Base-by-base conservation (phyloP, 1,140 invertebrate species). In the Drosophila auraria region DNA sequence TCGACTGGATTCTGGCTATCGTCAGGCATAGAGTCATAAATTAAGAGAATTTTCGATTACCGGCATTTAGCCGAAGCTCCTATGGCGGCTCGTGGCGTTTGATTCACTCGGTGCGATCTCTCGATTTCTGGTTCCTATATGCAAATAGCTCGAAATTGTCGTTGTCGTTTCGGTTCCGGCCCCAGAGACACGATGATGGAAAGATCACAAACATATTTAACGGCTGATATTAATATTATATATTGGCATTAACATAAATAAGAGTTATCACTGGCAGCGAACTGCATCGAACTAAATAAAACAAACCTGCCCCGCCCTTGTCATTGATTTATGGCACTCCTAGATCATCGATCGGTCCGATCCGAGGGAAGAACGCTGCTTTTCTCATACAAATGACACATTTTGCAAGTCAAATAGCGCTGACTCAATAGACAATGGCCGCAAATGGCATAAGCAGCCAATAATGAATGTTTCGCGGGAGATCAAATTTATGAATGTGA, bases 11-110 rank as follows among this genome's bases (percentile, higher is more conserved):
- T 66, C 54, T 66, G 56, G 80, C 50, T 66, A 50, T 58, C 40
- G 23, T 15, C 50, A 78, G 78, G 68, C 56, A 50, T 58, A 63
- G 66, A 64, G 83, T 83, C 68, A 87, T 87, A 87, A 90, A 87
- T 90, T 78, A 75, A 70, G 40, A 66, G 61, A 68, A 66, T 69
- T 60, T 72, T 82, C 63, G 78, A 78, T 82, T 80, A 74, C 83
- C 84, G 83, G 83, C 83, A 87, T 87, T 87, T 83, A 73, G 82
- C 49, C 60, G 70, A 54, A 58, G 47, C 73, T 72, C 50, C 47
- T 71, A 64, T 44, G 66, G 70, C 86, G 78, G 84, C 86, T 90
- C 60, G 71, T 60, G 71, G 78, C 77, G 90, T 89, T 87, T 83
- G 78, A 89, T 84, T 89, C 61, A 68, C 62, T 80, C 65, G 63